phyloP scores from a whole-genome alignment of 1,140 invertebrate species.

The Gerris buenoi region DNA sequence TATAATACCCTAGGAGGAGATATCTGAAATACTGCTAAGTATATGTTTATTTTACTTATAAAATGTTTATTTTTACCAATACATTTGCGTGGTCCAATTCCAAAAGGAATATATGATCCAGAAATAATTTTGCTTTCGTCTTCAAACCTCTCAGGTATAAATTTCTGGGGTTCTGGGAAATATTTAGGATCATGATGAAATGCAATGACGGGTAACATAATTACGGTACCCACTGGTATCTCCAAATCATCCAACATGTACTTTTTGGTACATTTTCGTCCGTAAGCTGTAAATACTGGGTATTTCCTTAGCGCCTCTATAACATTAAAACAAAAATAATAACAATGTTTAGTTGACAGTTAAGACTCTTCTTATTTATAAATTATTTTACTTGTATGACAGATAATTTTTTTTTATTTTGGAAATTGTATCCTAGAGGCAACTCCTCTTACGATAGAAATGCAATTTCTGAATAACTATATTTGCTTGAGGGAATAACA shows the following conservation, averaged over 20 bases:
- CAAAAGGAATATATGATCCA: constrained; percentile 4
- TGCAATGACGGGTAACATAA: background rate
- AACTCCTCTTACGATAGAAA: no score
- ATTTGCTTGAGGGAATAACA: no score
- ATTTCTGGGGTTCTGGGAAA: constrained; percentile 8
- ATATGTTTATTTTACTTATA: no score
- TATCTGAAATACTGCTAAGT: no score
- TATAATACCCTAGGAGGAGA: no score
- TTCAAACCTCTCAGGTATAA: constrained; percentile 2
- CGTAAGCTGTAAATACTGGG: background rate
- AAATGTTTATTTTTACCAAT: no score
- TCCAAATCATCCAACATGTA: background rate
- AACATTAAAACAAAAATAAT: background rate
- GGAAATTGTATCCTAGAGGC: no score
- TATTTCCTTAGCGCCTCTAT: background rate
- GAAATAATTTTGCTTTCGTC: background rate
- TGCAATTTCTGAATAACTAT: no score
- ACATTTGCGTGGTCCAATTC: constrained; percentile 2
- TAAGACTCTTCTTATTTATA: no score
- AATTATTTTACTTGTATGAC: no score
- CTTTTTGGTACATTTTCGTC: background rate
- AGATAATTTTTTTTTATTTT: no score
- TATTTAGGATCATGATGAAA: constrained; percentile 5
- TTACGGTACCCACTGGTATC: background rate
- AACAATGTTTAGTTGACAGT: background rate